Evolutionary conservation across 2,888 invertebrate species (phyloP).

Genomic region (Atherix ibis): DNA sequence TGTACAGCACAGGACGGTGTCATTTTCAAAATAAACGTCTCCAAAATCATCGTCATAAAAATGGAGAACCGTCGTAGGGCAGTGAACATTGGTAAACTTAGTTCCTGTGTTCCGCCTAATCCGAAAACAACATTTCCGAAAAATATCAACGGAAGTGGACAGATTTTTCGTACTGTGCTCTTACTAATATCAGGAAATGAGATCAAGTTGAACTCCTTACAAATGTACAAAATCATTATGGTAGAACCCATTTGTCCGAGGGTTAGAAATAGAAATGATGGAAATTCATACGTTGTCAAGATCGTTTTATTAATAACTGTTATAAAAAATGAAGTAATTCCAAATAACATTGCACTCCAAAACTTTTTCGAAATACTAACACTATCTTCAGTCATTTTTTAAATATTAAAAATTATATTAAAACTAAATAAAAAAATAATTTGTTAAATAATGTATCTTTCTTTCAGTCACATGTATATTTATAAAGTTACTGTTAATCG

Average conservation of each 20-base stretch:
- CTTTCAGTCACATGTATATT: no score
- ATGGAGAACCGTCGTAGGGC: slow-evolving; percentile 92
- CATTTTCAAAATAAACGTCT: slow-evolving; percentile 67
- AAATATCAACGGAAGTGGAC: slow-evolving; percentile 88
- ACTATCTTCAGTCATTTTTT: no score
- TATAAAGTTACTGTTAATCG: no score
- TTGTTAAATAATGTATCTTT: no score
- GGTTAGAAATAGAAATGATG: slow-evolving; percentile 78
- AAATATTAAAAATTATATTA: no score
- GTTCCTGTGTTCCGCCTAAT: slow-evolving; percentile 86
- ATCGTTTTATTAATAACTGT: slow-evolving; percentile 94
- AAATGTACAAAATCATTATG: slow-evolving; percentile 58
- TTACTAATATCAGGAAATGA: slow-evolving; percentile 59
- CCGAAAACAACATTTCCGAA: slow-evolving; percentile 93
- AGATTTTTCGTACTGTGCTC: slow-evolving; percentile 62
- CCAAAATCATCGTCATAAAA: slow-evolving; percentile 92
- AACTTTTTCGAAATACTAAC: no score
- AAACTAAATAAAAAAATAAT: no score
- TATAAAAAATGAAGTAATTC: slow-evolving; percentile 80
- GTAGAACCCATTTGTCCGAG: slow-evolving; percentile 86
- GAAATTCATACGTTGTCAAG: slow-evolving; percentile 79
- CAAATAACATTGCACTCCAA: slow-evolving; percentile 77
- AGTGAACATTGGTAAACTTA: slow-evolving; percentile 94
- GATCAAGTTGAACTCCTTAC: slow-evolving; percentile 54
- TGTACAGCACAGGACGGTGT: slow-evolving; percentile 65